Percentiles rank a stretch among this genome's conserved stretches.
phyloP scores from a whole-genome alignment of 2,113 vertebrate genomes.

The Hystrix cristata region DNA sequence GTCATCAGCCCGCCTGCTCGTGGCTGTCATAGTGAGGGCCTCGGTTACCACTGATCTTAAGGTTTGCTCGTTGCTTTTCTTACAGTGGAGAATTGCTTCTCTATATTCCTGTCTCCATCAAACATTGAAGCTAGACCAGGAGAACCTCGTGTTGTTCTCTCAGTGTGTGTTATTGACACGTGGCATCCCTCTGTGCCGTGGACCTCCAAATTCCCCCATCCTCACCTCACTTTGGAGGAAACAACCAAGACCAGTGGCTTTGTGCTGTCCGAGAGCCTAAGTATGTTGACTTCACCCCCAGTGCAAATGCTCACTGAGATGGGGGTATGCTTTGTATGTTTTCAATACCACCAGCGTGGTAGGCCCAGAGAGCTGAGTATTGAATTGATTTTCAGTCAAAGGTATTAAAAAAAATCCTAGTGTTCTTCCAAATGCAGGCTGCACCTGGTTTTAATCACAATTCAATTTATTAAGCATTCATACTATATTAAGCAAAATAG shows the following conservation, averaged over 20 bases:
- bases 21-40: background rate
- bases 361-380: background rate
- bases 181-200: background rate
- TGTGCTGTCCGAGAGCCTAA: background rate
- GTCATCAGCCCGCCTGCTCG: background rate
- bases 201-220: background rate
- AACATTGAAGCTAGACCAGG: background rate
- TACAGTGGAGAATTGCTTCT: background rate
- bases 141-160: background rate
- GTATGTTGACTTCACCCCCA: background rate
- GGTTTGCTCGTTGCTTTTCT: background rate
- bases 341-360: background rate
- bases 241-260: background rate
- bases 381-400: background rate
- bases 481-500: background rate
- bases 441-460: conserved; percentile 57
- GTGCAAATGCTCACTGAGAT: background rate
- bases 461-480: conserved; percentile 60
- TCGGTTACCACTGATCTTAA: background rate
- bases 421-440: background rate
- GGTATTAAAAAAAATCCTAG: background rate
- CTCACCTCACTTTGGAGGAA: background rate
- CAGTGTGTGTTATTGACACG: background rate
- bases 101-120: background rate
- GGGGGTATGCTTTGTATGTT: background rate